Evolutionary conservation across 2,888 invertebrate genomes (phyloP).

Genomic region (Thymelicus acteon): DNA sequence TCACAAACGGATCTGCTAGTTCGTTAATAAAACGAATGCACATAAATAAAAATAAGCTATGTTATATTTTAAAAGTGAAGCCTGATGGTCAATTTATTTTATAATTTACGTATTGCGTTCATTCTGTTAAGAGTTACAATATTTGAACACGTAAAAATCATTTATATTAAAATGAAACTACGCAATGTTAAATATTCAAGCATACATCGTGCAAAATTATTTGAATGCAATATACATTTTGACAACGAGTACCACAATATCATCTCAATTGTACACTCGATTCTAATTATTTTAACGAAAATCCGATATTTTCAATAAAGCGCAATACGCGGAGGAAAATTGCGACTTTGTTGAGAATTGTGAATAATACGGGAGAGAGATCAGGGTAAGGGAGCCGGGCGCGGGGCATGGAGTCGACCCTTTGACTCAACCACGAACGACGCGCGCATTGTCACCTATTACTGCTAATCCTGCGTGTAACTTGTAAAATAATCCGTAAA

Average conservation of each 20-base stretch:
- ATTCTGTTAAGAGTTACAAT: too few species aligned
- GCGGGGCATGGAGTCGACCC: slow-evolving; percentile 48
- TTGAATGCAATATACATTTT: slow-evolving; percentile 23
- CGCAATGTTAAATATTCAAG: slow-evolving; percentile 3
- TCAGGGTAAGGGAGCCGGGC: slow-evolving; percentile 47
- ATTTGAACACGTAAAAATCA: too few species aligned
- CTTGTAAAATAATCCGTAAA: slow-evolving; percentile 14
- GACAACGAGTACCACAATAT: slow-evolving; percentile 8
- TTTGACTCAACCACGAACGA: slow-evolving; percentile 53
- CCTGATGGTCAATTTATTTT: too few species aligned
- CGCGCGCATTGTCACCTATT: slow-evolving; percentile 56
- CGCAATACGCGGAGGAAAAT: slow-evolving; percentile 43
- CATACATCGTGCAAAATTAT: slow-evolving; percentile 20
- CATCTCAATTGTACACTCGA: slow-evolving; percentile 28
- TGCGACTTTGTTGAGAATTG: slow-evolving; percentile 53
- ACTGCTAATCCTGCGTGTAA: slow-evolving; percentile 19
- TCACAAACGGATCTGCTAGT: too few species aligned
- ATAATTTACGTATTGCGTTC: too few species aligned
- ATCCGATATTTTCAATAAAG: slow-evolving; percentile 42
- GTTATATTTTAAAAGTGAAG: too few species aligned
- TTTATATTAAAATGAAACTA: too few species aligned
- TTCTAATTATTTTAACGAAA: slow-evolving; percentile 16
- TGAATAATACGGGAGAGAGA: slow-evolving; percentile 59
- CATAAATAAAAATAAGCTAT: too few species aligned
- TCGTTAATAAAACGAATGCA: too few species aligned